Conservation (phyloP, 2,888 invertebrate genomes). For the Latheticus oryzae region DNA sequence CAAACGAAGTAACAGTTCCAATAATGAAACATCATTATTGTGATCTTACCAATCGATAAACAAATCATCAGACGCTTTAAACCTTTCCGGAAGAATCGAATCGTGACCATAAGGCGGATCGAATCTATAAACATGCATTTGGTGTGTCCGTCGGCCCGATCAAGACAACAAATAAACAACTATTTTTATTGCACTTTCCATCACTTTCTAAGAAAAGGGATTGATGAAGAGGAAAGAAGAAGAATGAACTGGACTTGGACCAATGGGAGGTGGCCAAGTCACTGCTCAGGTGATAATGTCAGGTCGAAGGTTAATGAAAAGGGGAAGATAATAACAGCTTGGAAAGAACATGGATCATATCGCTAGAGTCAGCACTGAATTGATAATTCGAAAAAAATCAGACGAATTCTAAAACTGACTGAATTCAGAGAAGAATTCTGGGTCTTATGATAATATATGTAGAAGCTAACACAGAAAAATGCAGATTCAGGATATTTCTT, state of each 20-base stretch:
- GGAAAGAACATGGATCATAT: slow-evolving; percentile 44
- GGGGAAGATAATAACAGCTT: slow-evolving; percentile 54
- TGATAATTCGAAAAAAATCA: no score
- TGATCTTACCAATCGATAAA: slow-evolving; percentile 42
- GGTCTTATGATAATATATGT: no score
- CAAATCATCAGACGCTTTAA: slow-evolving; percentile 40
- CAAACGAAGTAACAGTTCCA: slow-evolving; percentile 35
- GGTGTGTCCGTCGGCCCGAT: slow-evolving; percentile 46
- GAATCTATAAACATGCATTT: slow-evolving; percentile 51
- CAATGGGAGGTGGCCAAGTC: slow-evolving; percentile 41
- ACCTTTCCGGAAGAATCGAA: slow-evolving; percentile 47
- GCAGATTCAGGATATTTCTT: no score
- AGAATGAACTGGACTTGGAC: slow-evolving; percentile 14
- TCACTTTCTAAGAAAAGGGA: no score
- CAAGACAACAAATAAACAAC: slow-evolving; percentile 35
- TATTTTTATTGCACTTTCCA: slow-evolving; percentile 27
- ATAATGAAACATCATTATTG: slow-evolving; percentile 42
- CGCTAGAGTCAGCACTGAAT: no score
- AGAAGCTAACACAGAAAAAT: no score
- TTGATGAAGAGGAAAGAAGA: slow-evolving; percentile 11
- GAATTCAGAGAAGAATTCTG: no score
- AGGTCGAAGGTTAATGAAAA: slow-evolving; percentile 59
- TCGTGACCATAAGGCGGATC: slow-evolving; percentile 49
- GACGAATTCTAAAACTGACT: no score
- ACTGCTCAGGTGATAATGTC: slow-evolving; percentile 57